Base-by-base conservation (phyloP, 2,888 invertebrate species). In the Troglohyphantes excavatus region DNA sequence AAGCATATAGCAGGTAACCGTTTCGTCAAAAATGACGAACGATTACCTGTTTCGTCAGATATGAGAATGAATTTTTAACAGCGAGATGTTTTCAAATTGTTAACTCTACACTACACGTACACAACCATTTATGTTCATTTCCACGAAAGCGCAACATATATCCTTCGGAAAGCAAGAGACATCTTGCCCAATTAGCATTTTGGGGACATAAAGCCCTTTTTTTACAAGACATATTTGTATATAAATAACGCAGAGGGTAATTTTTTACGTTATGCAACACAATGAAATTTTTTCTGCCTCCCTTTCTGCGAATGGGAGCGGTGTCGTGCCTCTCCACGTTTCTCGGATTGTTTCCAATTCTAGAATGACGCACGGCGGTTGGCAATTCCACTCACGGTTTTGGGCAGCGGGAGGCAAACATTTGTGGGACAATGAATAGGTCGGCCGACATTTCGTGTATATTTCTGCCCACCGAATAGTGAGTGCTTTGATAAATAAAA, bases 301-400 rank as follows among this genome's bases (percentile, higher is more conserved):
- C 53, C n/a, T 53, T 53, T n/a, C 13, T n/a, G 5, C n/a, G n/a
- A 53, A 53, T 53, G 53, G 53, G 53, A 53, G n/a, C 53, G 53
- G n/a, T n/a, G n/a, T n/a, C n/a, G n/a, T 17, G n/a, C 17, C 17
- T n/a, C 53, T n/a, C 53, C 53, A 17, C 53, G 53, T 53, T 53
- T 53, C 53, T 53, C 53, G 53, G 53, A 53, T 53, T 53, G 53
- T 53, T 53, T 53, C 53, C 53, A 53, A 53, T 53, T 53, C 53
- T 53, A 9, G 13, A 53, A 53, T 53, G 53, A 53, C 53, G 53
- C 53, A 53, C 53, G 13, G 2, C 53, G 5, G 13, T 17, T 53
- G 53, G 53, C 53, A 53, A n/a, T n/a, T n/a, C 53, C 53, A n/a
- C 53, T 53, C n/a, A 53, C n/a, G n/a, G 17, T 17, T n/a, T 53